Conservation (phyloP, 1,140 invertebrate species). For the Dendroctonus ponderosae region DNA sequence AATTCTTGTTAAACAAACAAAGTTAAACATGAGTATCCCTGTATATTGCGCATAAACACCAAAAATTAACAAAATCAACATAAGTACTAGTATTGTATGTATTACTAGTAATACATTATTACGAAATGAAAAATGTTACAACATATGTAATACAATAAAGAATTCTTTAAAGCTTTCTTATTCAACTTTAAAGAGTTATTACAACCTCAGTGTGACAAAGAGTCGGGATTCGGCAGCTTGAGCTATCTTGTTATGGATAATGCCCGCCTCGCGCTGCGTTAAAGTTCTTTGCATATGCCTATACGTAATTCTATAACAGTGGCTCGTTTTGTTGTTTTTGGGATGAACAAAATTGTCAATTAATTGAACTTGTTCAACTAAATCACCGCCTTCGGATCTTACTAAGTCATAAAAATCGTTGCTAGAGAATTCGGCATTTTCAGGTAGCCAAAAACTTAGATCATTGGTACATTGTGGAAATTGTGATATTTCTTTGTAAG, state of each 20-base stretch:
- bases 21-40: too few species aligned
- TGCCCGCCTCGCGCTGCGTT: slow-evolving; percentile 84
- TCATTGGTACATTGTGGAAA: slow-evolving; percentile 92
- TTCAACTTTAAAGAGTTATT: too few species aligned
- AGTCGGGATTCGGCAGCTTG: slow-evolving; percentile 49
- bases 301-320: slow-evolving; percentile 93
- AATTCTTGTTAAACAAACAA: too few species aligned
- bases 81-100: too few species aligned
- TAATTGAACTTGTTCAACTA: slow-evolving; percentile 87
- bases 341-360: slow-evolving; percentile 88
- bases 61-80: too few species aligned
- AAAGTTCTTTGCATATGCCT: slow-evolving; percentile 89
- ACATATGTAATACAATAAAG: too few species aligned
- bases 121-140: too few species aligned
- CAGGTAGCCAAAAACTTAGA: slow-evolving; percentile 94
- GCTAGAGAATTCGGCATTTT: slow-evolving; percentile 61
- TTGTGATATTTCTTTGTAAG: slow-evolving; percentile 79
- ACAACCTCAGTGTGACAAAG: too few species aligned
- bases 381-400: slow-evolving; percentile 80
- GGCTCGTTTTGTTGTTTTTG: slow-evolving; percentile 77
- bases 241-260: slow-evolving; percentile 79
- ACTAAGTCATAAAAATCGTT: slow-evolving; percentile 97
- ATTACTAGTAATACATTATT: too few species aligned
- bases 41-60: too few species aligned
- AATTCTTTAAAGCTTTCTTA: too few species aligned